A percentile compares a stretch with the other conserved stretches of the same genome.
These are phyloP conservation scores for Ypsolopha scabrella DNA, from an alignment of 2,888 invertebrate genomes.

Conservation along the genomic window DNA sequence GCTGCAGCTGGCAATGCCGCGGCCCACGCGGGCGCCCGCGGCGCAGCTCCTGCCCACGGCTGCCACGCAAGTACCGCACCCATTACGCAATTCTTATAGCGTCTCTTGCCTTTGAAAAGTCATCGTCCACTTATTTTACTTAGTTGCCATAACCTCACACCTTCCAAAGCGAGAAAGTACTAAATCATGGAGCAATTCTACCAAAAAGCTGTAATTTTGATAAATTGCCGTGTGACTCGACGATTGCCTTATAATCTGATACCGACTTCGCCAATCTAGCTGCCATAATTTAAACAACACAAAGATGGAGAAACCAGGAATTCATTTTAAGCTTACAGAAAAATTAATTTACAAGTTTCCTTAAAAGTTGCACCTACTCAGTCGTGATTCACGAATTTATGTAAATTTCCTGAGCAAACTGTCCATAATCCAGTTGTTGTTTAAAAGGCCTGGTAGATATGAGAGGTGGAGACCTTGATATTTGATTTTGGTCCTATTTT, in stretches of 20 bases:
- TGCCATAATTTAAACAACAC: background rate
- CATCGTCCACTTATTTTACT: background rate
- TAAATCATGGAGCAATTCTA: background rate
- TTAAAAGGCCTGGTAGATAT: constrained; percentile 6
- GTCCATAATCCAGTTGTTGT: constrained; percentile 27
- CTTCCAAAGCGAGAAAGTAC: background rate
- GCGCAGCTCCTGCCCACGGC: constrained; percentile 35
- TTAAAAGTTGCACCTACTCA: constrained; percentile 45
- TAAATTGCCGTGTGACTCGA: background rate
- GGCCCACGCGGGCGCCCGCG: constrained; percentile 37
- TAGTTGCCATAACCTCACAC: background rate
- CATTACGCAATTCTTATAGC: constrained; percentile 22
- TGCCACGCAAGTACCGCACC: constrained; percentile 9
- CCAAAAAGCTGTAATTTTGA: background rate
- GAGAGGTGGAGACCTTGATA: constrained; percentile 53
- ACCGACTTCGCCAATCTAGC: background rate
- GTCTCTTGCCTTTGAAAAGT: constrained; percentile 7
- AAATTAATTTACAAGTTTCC: constrained; percentile 50
- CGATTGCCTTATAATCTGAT: background rate
- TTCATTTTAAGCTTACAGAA: constrained; percentile 11
- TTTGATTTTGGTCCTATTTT: constrained; percentile 37
- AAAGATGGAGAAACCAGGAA: background rate
- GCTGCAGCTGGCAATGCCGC: constrained; percentile 13
- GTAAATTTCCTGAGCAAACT: background rate
- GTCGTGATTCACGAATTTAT: constrained; percentile 35